Percentiles rank a stretch among this genome's conserved stretches.
Evolutionary conservation across 2,797 vertebrate species (phyloP).

Genomic region (Streptopelia turtur): DNA sequence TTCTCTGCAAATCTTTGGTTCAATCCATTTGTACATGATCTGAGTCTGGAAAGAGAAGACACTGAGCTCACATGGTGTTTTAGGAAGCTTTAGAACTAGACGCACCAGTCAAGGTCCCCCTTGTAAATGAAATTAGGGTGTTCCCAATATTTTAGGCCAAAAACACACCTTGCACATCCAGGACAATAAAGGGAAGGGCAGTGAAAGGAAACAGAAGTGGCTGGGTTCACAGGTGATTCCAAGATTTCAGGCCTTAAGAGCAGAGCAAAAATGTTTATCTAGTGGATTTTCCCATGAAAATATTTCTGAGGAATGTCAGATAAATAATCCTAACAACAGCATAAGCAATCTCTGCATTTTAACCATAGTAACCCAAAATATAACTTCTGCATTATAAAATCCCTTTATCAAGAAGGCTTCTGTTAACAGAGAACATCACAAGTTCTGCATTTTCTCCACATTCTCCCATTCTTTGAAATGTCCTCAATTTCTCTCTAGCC

Average conservation of each 20-base stretch:
- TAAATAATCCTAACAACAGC: not conserved
- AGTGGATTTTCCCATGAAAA: not conserved
- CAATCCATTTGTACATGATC: constrained; percentile 94
- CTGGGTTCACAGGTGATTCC: not conserved
- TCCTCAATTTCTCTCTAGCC: not conserved
- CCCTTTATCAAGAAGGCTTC: not conserved
- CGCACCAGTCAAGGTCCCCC: not conserved
- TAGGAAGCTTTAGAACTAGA: not conserved
- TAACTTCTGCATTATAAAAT: not conserved
- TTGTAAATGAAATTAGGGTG: not conserved
- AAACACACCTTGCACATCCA: not conserved
- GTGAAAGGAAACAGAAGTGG: not conserved
- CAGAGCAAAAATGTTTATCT: not conserved
- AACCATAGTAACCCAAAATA: not conserved
- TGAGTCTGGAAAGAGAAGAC: constrained; percentile 83
- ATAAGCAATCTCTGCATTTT: not conserved
- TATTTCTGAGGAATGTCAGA: not conserved
- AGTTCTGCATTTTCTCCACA: not conserved
- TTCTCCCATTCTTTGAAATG: not conserved
- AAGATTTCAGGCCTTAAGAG: not conserved
- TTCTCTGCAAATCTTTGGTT: constrained; percentile 94
- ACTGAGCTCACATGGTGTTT: not conserved
- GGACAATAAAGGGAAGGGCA: not conserved
- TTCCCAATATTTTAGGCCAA: not conserved
- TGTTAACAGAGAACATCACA: not conserved